These are phyloP conservation scores for Drosophila repletoides DNA, from an alignment of 1,140 invertebrate species.

Conservation along the genomic window DNA sequence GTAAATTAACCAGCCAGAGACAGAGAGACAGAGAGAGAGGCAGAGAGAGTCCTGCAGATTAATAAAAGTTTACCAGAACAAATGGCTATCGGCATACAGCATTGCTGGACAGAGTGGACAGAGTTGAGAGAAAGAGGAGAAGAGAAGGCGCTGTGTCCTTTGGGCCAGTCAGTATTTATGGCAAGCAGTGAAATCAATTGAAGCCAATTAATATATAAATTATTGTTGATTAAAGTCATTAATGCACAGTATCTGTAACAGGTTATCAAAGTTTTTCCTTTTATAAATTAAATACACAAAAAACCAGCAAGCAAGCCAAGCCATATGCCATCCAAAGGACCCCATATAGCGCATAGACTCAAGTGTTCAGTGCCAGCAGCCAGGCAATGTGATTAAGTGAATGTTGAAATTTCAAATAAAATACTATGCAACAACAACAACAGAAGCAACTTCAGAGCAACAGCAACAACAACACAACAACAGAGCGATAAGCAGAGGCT, in stretches of 20 bases:
- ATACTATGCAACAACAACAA: slow-evolving; percentile 18
- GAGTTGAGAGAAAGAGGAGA: too few relatives aligned
- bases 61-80: slow-evolving; percentile 62
- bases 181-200: slow-evolving; percentile 34
- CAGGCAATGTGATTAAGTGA: slow-evolving; percentile 52
- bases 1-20: slow-evolving; percentile 38
- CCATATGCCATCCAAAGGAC: slow-evolving; percentile 47
- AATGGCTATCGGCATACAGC: slow-evolving; percentile 23
- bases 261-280: slow-evolving; percentile 38
- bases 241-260: slow-evolving; percentile 36
- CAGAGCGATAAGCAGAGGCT: slow-evolving; percentile 12
- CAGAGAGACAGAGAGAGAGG: too few relatives aligned
- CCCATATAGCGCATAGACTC: slow-evolving; percentile 61
- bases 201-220: slow-evolving; percentile 52
- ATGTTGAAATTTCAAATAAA: slow-evolving; percentile 62
- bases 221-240: slow-evolving; percentile 70
- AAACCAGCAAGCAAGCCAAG: neutral
- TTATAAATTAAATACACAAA: slow-evolving; percentile 13
- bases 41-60: slow-evolving; percentile 40
- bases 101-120: slow-evolving; percentile 5
- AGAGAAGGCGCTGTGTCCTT: too few relatives aligned
- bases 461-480: too few relatives aligned
- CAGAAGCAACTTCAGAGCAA: too few relatives aligned
- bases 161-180: too few relatives aligned
- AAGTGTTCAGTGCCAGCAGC: too few relatives aligned